These are phyloP conservation scores for Plumapathes pennacea DNA, from an alignment of 92 coral and sea anemone genomes.

Conservation along the genomic window DNA sequence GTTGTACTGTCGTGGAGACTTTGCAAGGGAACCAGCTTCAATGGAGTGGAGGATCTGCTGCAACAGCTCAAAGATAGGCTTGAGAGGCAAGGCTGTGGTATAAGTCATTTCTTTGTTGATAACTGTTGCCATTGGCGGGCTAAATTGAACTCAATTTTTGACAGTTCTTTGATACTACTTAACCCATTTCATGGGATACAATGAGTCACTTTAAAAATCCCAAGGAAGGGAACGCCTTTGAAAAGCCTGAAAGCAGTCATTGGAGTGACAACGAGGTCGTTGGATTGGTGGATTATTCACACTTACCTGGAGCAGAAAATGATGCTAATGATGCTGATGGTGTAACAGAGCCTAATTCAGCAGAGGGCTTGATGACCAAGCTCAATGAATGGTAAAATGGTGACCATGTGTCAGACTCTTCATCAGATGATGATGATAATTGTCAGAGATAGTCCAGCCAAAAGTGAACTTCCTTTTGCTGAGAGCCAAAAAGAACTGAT, in stretches of 20 bases:
- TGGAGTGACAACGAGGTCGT: conserved; percentile 21
- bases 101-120: conserved; percentile 10
- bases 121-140: conserved; percentile 24
- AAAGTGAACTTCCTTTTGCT: conserved; percentile 6
- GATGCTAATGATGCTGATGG: conserved; percentile 42
- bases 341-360: conserved; percentile 27
- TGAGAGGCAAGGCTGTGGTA: background rate
- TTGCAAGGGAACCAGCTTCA: conserved; percentile 34
- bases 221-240: too few species aligned
- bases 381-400: background rate
- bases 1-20: conserved; percentile 25
- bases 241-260: conserved; percentile 5
- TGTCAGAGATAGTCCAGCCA: conserved; percentile 1
- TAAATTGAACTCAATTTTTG: conserved; percentile 26
- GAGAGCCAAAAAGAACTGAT: conserved; percentile 18
- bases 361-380: conserved; percentile 18
- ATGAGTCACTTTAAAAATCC: conserved; percentile 2
- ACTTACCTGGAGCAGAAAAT: conserved; percentile 26
- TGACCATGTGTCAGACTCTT: conserved; percentile 1
- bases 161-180: conserved; percentile 10
- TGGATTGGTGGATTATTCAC: conserved; percentile 27
- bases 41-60: conserved; percentile 15
- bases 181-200: conserved; percentile 40
- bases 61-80: conserved; percentile 20
- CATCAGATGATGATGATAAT: conserved; percentile 24